These are phyloP conservation scores for Drosophila atripex DNA, from an alignment of 2,888 invertebrate species.

Conservation along the genomic window DNA sequence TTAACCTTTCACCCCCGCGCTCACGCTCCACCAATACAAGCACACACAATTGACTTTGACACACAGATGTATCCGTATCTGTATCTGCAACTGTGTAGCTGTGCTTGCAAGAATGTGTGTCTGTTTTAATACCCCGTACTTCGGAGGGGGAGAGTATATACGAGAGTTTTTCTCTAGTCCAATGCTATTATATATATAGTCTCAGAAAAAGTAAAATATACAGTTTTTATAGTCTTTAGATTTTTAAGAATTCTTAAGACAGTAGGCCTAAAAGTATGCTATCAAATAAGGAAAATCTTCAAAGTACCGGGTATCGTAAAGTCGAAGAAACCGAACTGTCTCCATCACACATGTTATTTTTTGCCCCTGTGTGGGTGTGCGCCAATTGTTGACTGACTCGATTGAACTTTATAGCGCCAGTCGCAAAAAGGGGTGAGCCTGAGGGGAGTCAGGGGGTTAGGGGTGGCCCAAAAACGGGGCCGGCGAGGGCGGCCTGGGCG, in stretches of 20 bases:
- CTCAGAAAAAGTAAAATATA: too few species aligned
- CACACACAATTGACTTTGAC: constrained; percentile 66
- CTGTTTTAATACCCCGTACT: neutral
- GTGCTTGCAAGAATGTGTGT: neutral
- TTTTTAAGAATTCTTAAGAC: too few species aligned
- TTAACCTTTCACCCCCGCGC: constrained; percentile 44
- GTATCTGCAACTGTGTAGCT: constrained; percentile 30
- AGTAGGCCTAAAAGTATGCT: neutral
- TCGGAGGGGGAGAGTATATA: neutral
- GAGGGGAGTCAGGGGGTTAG: neutral
- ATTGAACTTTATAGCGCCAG: constrained; percentile 68
- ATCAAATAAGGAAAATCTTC: neutral
- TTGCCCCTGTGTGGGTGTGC: constrained; percentile 15
- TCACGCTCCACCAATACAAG: neutral
- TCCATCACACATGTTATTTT: neutral
- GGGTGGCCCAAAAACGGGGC: neutral
- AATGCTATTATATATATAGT: too few species aligned
- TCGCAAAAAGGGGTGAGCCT: constrained; percentile 13
- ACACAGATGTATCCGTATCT: constrained; percentile 33
- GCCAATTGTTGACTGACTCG: constrained; percentile 75
- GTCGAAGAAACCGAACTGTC: neutral
- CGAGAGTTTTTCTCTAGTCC: neutral
- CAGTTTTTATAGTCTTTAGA: too few species aligned
- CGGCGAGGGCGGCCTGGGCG: too few species aligned
- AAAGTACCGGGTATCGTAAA: neutral